A percentile compares a stretch with the other conserved stretches of the same genome.
These are phyloP conservation scores for Lymantria monacha DNA, from an alignment of 2,888 invertebrate species.

Conservation along the genomic window DNA sequence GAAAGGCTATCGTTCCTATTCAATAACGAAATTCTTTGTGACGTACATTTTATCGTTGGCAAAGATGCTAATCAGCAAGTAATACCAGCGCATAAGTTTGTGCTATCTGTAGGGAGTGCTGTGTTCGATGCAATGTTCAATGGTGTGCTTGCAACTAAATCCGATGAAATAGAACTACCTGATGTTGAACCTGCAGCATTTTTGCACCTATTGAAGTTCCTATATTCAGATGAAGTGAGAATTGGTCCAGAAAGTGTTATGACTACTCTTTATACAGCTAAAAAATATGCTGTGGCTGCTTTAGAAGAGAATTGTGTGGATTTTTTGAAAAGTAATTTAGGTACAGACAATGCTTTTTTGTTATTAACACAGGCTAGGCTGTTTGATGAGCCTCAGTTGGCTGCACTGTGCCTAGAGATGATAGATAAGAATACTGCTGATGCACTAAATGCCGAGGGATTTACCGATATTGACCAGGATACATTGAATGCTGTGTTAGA, in stretches of 20 bases:
- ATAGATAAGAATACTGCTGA: slow-evolving; percentile 93
- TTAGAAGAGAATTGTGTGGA: slow-evolving; percentile 92
- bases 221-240: slow-evolving; percentile 91
- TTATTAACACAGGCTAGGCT: slow-evolving; percentile 89
- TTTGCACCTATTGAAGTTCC: slow-evolving; percentile 86
- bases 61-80: slow-evolving; percentile 85
- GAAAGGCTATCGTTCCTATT: slow-evolving; percentile 86
- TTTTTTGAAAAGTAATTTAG: slow-evolving; percentile 87
- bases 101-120: slow-evolving; percentile 90
- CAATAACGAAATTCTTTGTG: slow-evolving; percentile 79
- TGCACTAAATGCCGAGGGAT: slow-evolving; percentile 89
- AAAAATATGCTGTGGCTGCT: slow-evolving; percentile 93
- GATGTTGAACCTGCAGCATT: slow-evolving; percentile 93
- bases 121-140: slow-evolving; percentile 95
- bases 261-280: slow-evolving; percentile 93
- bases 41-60: slow-evolving; percentile 91
- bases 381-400: slow-evolving; percentile 91
- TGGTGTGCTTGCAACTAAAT: slow-evolving; percentile 86
- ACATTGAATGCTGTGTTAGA: slow-evolving; percentile 89
- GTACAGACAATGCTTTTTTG: slow-evolving; percentile 92
- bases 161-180: slow-evolving; percentile 89
- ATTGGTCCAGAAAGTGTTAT: slow-evolving; percentile 93
- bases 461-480: slow-evolving; percentile 91
- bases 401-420: slow-evolving; percentile 90
- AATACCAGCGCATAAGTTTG: slow-evolving; percentile 91